phyloP scores from a whole-genome alignment of 2,113 vertebrate genomes.

The Chelonoidis abingdonii region DNA sequence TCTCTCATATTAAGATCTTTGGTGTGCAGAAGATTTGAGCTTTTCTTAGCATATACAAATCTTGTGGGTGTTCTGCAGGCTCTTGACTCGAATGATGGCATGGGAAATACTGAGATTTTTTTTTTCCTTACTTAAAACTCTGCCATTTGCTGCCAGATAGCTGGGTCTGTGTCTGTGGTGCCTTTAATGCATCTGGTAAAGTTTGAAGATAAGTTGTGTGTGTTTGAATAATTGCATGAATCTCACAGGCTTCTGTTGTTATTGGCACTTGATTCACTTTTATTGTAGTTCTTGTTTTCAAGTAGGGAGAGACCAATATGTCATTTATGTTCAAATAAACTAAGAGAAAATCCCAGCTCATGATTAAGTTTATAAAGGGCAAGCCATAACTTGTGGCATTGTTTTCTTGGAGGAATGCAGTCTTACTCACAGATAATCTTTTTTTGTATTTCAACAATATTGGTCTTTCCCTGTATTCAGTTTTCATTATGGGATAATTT shows the following conservation, averaged over 20 bases:
- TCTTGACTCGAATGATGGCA: constrained; percentile 82
- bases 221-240: constrained; percentile 85
- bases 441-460: constrained; percentile 63
- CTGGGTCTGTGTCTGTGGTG: constrained; percentile 81
- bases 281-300: constrained; percentile 63
- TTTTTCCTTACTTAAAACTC: constrained; percentile 82
- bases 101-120: constrained; percentile 79
- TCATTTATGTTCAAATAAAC: constrained; percentile 39
- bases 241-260: constrained; percentile 81
- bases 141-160: constrained; percentile 82
- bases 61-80: constrained; percentile 78
- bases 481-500: constrained; percentile 56
- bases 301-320: constrained; percentile 79
- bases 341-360: neutral
- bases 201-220: constrained; percentile 74
- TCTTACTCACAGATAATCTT: constrained; percentile 20
- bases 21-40: constrained; percentile 76
- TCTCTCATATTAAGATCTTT: constrained; percentile 81
- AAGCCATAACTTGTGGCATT: constrained; percentile 1
- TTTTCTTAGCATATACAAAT: constrained; percentile 76
- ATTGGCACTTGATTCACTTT: constrained; percentile 76
- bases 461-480: constrained; percentile 79
- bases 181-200: constrained; percentile 79
- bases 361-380: neutral
- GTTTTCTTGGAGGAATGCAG: constrained; percentile 16